Percentiles rank a stretch among this genome's conserved stretches.
phyloP scores from a whole-genome alignment of 2,888 invertebrate genomes.

The Enchytraeus crypticus region DNA sequence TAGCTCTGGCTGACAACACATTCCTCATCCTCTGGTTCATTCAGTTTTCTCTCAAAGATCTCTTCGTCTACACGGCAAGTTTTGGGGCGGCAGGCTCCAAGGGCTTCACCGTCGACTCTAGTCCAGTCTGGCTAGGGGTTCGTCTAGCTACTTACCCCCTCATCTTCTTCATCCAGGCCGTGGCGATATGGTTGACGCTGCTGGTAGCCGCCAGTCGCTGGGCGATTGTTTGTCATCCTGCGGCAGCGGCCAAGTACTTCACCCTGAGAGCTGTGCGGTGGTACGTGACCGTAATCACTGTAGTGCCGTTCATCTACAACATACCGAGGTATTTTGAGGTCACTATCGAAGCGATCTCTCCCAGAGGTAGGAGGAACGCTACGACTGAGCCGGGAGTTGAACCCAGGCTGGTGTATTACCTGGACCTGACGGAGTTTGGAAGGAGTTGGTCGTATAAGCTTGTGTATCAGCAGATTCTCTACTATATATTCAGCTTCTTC shows the following conservation, averaged over 20 bases:
- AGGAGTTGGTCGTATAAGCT: background rate
- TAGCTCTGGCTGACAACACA: conserved; percentile 13
- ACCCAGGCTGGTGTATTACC: too few species aligned
- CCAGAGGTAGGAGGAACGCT: background rate
- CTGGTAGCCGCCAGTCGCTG: conserved; percentile 17
- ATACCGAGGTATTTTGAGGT: conserved; percentile 17
- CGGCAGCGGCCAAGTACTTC: conserved; percentile 6
- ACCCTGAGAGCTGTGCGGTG: conserved; percentile 2
- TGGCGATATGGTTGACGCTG: conserved; percentile 19
- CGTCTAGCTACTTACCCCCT: conserved; percentile 7
- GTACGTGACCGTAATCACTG: background rate
- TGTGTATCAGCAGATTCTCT: background rate
- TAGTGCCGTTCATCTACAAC: conserved; percentile 16
- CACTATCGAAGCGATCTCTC: background rate
- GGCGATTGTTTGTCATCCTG: conserved; percentile 15
- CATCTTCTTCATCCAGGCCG: conserved; percentile 12
- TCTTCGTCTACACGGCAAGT: background rate
- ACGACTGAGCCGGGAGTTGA: background rate
- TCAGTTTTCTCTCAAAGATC: conserved; percentile 14
- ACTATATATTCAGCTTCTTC: background rate
- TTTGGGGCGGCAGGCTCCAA: background rate
- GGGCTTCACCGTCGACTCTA: background rate
- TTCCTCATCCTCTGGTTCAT: conserved; percentile 15
- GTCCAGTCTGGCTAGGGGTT: conserved; percentile 7
- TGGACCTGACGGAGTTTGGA: background rate